Base-by-base conservation (phyloP, 2,888 invertebrate genomes). In the Heliconius charithonia region DNA sequence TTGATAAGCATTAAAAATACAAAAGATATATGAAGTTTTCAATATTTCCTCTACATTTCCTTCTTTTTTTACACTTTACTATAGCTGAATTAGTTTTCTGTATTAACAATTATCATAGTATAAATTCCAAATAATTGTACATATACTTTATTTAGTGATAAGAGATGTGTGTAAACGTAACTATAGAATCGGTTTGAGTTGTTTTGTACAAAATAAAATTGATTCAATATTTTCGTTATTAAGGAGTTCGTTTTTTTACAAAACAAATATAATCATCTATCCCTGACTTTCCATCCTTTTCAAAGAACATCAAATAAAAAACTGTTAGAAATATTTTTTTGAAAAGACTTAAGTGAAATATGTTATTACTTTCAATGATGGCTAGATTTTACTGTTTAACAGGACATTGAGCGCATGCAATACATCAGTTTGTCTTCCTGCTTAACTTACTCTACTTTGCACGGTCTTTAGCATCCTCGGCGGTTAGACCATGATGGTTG, bases 181-280 rank as follows among this genome's bases (percentile, higher is more conserved):
- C 22, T 79, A 62, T 79, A 72, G 77, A 76, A 81, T 81, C 71
- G 65, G 71, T 77, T 75, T 81, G 80, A 80, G 45, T 41, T 82
- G 79, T 84, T 84, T 83, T 84, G 83, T 84, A 83, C 81, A 83
- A 80, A 84, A 82, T 84, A 82, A 83, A 85, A 77, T 81, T 82
- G 75, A 76, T 83, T 83, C 51, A 82, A 75, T 84, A 82, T 83
- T 83, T 83, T 84, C 77, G 79, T 81, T 78, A 78, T 63, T 75
- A 7, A 29, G 25, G 62, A 27, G 51, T 80, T 67, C 9, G 0
- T 76, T 25, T 59, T 45, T 25, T 29, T 62, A 12, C n/a, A 1
- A 62, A 25, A 25, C 3, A 25, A 62, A 62, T 62, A 12, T 62
- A 62, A 62, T 62, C 25, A n/a, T 62, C 13, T 9, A 22, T 22